phyloP scores from a whole-genome alignment of 2,113 vertebrate genomes.

The Phainopepla nitens region DNA sequence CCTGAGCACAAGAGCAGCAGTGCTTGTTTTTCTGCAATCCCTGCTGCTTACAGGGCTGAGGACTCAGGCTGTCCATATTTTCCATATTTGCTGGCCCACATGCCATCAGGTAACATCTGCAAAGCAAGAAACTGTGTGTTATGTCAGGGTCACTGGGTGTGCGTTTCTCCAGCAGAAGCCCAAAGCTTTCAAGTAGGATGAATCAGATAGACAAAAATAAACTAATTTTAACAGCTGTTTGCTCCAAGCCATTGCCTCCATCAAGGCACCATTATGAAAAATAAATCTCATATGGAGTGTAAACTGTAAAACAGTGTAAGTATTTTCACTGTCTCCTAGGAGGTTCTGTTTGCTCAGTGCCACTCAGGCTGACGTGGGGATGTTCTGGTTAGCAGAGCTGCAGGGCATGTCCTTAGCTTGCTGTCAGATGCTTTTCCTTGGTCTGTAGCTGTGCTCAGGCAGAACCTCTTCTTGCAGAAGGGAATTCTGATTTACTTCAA shows the following conservation, averaged over 20 bases:
- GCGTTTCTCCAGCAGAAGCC: background rate
- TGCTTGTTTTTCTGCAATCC: background rate
- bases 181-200: background rate
- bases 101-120: constrained; percentile 25
- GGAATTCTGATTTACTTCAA: background rate
- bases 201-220: background rate
- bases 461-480: background rate
- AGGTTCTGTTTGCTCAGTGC: background rate
- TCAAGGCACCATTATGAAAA: background rate
- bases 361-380: background rate
- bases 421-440: background rate
- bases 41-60: background rate
- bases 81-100: background rate
- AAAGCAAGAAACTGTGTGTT: background rate
- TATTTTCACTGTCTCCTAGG: background rate
- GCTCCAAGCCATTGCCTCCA: constrained; percentile 18
- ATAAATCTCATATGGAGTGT: background rate
- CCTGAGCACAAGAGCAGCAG: background rate
- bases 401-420: background rate
- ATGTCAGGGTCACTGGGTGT: background rate
- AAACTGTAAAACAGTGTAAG: background rate
- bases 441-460: background rate
- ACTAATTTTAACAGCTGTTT: constrained; percentile 54
- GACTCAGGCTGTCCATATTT: background rate
- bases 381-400: background rate